phyloP scores from a whole-genome alignment of 2,888 invertebrate species.

The Archips xylosteana region DNA sequence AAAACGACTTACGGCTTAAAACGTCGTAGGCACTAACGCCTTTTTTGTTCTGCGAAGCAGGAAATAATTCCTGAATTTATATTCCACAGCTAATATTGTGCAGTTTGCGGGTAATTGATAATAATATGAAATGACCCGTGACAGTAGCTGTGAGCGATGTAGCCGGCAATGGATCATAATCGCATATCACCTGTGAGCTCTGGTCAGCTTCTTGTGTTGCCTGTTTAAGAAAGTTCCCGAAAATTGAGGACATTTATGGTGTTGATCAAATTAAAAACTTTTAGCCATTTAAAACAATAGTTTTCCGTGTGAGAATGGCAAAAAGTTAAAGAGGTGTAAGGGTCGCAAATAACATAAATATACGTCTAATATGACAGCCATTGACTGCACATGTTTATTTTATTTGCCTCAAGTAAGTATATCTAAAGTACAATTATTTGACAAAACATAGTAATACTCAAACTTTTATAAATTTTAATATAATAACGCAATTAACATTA shows the following conservation, averaged over 20 bases:
- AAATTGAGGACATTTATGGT: constrained; percentile 24
- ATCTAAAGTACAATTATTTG: no score
- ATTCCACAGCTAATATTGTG: constrained; percentile 63
- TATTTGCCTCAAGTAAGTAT: no score
- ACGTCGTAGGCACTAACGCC: not conserved
- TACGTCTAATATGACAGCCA: no score
- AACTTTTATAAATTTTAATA: no score
- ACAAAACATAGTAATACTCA: no score
- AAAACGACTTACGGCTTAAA: constrained; percentile 11
- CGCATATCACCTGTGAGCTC: constrained; percentile 57
- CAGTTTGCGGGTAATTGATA: constrained; percentile 78
- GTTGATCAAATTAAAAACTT: not conserved
- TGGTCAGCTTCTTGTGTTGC: constrained; percentile 55
- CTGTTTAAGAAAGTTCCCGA: constrained; percentile 43
- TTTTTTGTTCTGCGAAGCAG: constrained; percentile 42
- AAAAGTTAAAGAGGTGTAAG: no score
- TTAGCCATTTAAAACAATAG: not conserved
- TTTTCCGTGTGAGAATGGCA: not conserved
- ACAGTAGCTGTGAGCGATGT: constrained; percentile 78
- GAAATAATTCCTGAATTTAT: constrained; percentile 43
- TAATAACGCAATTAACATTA: no score
- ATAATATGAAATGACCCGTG: constrained; percentile 82
- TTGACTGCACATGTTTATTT: no score
- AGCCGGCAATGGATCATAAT: constrained; percentile 65
- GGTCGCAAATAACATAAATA: no score